Percentiles rank a stretch among this genome's conserved stretches.
Conservation (phyloP, 2,797 vertebrate genomes). For the Pangasius macronema region DNA sequence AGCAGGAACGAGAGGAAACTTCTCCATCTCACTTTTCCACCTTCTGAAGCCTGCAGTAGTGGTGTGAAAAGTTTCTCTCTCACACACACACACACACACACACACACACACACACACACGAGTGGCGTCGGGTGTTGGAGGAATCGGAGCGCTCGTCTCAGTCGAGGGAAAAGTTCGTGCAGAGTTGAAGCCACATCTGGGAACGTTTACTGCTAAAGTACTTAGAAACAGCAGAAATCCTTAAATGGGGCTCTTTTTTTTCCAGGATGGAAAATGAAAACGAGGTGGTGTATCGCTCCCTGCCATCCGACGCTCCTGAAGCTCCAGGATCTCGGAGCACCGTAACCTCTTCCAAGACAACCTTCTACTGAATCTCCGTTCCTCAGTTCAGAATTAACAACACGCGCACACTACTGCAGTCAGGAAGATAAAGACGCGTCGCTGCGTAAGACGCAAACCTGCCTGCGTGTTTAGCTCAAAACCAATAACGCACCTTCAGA, state of each 20-base stretch:
- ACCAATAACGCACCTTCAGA: not conserved
- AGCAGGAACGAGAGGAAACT: not conserved
- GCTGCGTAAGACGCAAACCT: too few relatives aligned
- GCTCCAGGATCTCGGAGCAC: not conserved
- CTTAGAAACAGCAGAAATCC: conserved; percentile 62
- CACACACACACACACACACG: not conserved
- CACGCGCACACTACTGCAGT: not conserved
- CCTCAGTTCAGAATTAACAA: not conserved
- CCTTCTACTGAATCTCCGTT: not conserved
- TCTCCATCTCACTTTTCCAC: not conserved
- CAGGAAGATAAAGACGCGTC: too few relatives aligned
- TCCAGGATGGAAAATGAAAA: conserved; percentile 69
- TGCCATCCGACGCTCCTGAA: not conserved
- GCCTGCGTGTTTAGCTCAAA: not conserved
- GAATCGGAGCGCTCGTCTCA: conserved; percentile 56
- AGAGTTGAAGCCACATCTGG: conserved; percentile 78
- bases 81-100: conserved; percentile 6
- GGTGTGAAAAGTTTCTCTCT: not conserved
- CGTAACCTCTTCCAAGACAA: not conserved
- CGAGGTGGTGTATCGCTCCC: conserved; percentile 46
- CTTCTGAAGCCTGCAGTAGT: not conserved
- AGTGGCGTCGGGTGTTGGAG: conserved; percentile 10
- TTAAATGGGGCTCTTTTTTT: conserved; percentile 65
- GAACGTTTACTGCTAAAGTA: conserved; percentile 75
- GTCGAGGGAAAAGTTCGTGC: conserved; percentile 65